Percentiles rank a stretch among this genome's conserved stretches.
Evolutionary conservation across 2,888 invertebrate species (phyloP).

Genomic region (Biston stratarius): DNA sequence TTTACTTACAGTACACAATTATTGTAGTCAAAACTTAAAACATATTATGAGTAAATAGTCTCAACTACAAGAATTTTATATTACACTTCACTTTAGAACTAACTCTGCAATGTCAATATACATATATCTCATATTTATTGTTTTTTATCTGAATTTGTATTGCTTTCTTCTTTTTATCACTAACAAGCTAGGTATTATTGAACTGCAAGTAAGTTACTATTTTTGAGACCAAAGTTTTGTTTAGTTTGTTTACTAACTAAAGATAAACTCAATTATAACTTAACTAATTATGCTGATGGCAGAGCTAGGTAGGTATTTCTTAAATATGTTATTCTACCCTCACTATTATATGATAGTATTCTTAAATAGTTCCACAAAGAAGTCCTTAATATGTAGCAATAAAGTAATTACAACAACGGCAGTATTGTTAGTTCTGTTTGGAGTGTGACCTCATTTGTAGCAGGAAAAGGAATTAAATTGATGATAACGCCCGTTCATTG

Average conservation of each 20-base stretch:
- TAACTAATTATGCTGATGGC: not conserved
- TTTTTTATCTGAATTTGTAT: not conserved
- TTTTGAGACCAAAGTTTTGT: too few relatives aligned
- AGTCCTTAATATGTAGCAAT: conserved; percentile 18
- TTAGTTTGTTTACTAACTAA: too few relatives aligned
- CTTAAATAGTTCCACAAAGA: conserved; percentile 7
- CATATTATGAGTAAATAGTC: conserved; percentile 9
- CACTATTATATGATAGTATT: conserved; percentile 22
- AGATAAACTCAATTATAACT: too few relatives aligned
- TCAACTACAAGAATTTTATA: conserved; percentile 1
- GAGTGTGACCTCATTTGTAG: conserved; percentile 82
- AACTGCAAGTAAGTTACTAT: too few relatives aligned
- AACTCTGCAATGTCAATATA: conserved; percentile 53
- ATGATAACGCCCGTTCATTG: conserved; percentile 70
- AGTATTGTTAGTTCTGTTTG: conserved; percentile 64
- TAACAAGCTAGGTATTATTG: not conserved
- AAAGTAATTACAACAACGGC: conserved; percentile 46
- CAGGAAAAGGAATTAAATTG: conserved; percentile 83
- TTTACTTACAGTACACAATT: conserved; percentile 14
- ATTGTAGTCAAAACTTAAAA: not conserved
- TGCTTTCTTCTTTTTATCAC: not conserved
- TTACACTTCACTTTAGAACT: conserved; percentile 4
- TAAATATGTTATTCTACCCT: conserved; percentile 44
- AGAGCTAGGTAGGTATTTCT: not conserved
- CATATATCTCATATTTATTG: not conserved